Conservation (phyloP, 2,888 invertebrate genomes). For the Coremacera marginata region DNA sequence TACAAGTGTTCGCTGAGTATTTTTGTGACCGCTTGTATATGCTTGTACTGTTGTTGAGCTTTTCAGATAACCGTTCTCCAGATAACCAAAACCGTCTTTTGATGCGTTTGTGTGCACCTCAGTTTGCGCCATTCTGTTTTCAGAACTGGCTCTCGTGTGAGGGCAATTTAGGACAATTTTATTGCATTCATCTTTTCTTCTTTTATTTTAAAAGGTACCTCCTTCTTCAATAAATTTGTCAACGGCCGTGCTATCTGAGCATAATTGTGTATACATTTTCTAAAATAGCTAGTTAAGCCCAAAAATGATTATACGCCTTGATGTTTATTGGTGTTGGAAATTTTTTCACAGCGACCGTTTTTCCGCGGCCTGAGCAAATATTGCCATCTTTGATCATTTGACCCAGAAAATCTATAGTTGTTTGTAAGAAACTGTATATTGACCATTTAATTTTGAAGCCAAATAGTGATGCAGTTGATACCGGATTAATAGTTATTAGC, state of each 20-base stretch:
- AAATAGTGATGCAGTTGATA: slow-evolving; percentile 19
- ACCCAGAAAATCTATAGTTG: slow-evolving; percentile 39
- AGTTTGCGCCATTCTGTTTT: too few species aligned
- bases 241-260: too few species aligned
- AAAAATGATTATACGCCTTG: slow-evolving; percentile 24
- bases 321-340: not conserved
- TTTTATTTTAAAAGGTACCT: too few species aligned
- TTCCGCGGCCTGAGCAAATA: not conserved
- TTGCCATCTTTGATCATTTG: slow-evolving; percentile 13
- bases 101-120: too few species aligned
- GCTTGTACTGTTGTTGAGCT: too few species aligned
- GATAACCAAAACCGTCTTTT: too few species aligned
- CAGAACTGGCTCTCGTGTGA: too few species aligned
- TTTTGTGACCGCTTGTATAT: too few species aligned
- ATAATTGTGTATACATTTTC: slow-evolving; percentile 20
- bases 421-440: slow-evolving; percentile 40
- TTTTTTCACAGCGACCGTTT: not conserved
- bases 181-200: not conserved
- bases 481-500: too few species aligned
- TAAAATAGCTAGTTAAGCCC: slow-evolving; percentile 23
- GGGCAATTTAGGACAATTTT: not conserved
- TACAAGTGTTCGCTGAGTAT: too few species aligned
- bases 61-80: too few species aligned
- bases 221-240: too few species aligned
- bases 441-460: slow-evolving; percentile 26